These are phyloP conservation scores for Amorpha juglandis DNA, from an alignment of 2,888 invertebrate species.

Conservation along the genomic window DNA sequence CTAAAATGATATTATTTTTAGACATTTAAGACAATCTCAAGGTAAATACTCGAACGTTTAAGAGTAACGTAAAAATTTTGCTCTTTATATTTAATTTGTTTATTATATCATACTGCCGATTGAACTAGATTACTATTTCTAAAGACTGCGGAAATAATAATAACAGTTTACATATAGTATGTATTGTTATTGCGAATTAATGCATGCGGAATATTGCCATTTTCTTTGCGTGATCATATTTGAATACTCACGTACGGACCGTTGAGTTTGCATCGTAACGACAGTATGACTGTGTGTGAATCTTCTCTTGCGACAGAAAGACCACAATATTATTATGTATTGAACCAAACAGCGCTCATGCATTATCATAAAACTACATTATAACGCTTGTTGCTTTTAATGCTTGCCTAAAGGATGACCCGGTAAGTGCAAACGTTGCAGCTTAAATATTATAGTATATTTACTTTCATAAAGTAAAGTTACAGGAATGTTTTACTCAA, in stretches of 20 bases:
- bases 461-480: too few species aligned
- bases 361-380: slow-evolving; percentile 20
- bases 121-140: not conserved
- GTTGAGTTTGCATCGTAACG: slow-evolving; percentile 1
- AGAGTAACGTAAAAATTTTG: too few species aligned
- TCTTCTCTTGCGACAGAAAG: slow-evolving; percentile 11
- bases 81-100: not conserved
- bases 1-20: too few species aligned
- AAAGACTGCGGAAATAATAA: not conserved
- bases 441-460: not conserved
- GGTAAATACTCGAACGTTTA: too few species aligned
- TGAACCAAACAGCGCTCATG: not conserved
- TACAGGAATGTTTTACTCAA: too few species aligned
- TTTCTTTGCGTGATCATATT: slow-evolving; percentile 5
- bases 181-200: slow-evolving; percentile 23
- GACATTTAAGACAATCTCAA: too few species aligned
- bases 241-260: not conserved
- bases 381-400: slow-evolving; percentile 29
- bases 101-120: not conserved
- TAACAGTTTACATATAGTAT: slow-evolving; percentile 11
- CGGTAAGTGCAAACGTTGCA: slow-evolving; percentile 56
- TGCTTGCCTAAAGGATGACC: slow-evolving; percentile 57
- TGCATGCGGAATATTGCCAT: slow-evolving; percentile 1
- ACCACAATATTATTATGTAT: slow-evolving; percentile 8
- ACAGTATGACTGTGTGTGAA: not conserved